Conservation (phyloP, 1,140 invertebrate species). For the Papilio machaon region DNA sequence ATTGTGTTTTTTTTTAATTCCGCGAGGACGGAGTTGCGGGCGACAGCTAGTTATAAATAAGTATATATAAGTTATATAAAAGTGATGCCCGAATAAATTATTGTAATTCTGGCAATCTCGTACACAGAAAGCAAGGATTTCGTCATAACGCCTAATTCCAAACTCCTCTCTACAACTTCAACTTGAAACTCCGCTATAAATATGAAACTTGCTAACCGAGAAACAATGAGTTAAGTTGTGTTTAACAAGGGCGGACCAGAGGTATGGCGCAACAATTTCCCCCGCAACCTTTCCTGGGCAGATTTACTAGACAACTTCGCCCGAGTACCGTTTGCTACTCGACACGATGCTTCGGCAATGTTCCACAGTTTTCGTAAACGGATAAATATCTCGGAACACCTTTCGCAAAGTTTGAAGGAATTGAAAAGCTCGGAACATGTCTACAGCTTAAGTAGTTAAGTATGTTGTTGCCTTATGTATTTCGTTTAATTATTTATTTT, state of each 20-base stretch:
- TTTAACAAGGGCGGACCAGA: constrained; percentile 50
- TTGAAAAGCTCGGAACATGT: constrained; percentile 37
- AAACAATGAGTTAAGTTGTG: constrained; percentile 46
- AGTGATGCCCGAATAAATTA: background rate
- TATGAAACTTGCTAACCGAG: constrained; percentile 47
- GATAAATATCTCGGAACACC: constrained; percentile 33
- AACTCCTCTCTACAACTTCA: constrained; percentile 16
- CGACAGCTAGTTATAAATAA: too few species aligned
- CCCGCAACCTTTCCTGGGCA: constrained; percentile 39
- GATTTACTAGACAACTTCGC: constrained; percentile 50
- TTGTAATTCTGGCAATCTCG: background rate
- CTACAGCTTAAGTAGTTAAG: background rate
- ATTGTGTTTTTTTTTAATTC: too few species aligned
- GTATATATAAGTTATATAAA: too few species aligned
- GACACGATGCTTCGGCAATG: constrained; percentile 25
- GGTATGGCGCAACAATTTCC: constrained; percentile 41
- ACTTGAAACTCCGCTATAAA: constrained; percentile 45
- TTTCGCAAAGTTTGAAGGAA: constrained; percentile 31
- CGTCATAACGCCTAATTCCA: constrained; percentile 11
- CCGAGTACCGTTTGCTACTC: constrained; percentile 9
- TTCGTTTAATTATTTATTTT: too few species aligned
- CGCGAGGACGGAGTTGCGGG: too few species aligned
- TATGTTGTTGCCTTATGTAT: background rate
- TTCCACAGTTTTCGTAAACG: constrained; percentile 22
- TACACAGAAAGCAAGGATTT: background rate